phyloP scores from a whole-genome alignment of 2,888 invertebrate genomes.

The Hecatera dysodea region DNA sequence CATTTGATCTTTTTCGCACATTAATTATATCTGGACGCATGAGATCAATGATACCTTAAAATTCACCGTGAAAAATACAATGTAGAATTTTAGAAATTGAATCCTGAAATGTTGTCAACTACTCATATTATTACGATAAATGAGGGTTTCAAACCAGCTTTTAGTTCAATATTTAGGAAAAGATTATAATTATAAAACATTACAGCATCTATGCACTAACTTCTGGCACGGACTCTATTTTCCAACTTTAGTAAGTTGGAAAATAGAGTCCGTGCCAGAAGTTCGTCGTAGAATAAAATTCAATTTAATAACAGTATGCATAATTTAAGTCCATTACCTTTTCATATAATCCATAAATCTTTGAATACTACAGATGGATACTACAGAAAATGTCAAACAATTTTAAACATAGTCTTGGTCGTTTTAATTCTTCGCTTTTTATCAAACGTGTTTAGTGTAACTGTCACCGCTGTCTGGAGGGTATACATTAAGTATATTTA shows the following conservation, averaged over 20 bases:
- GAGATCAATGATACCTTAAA: neutral
- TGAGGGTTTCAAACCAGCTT: no score
- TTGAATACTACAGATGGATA: conserved; percentile 25
- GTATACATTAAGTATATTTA: conserved; percentile 80
- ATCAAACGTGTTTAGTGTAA: conserved; percentile 78
- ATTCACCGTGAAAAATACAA: neutral
- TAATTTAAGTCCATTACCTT: conserved; percentile 30
- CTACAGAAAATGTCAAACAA: conserved; percentile 43
- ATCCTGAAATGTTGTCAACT: no score
- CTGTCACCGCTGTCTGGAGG: conserved; percentile 82
- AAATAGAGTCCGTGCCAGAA: neutral
- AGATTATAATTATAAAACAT: neutral
- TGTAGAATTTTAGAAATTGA: no score
- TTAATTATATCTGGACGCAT: neutral
- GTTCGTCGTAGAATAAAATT: conserved; percentile 4
- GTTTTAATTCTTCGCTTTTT: conserved; percentile 68
- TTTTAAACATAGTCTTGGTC: conserved; percentile 28
- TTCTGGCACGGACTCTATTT: neutral
- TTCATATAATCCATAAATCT: conserved; percentile 44
- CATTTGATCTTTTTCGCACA: conserved; percentile 13
- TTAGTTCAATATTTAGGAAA: no score
- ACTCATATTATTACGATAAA: no score
- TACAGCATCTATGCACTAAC: neutral
- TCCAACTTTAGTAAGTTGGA: neutral
- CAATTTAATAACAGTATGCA: conserved; percentile 4